Conservation (phyloP, 2,888 invertebrate genomes). For the Ophioninae sp. region DNA sequence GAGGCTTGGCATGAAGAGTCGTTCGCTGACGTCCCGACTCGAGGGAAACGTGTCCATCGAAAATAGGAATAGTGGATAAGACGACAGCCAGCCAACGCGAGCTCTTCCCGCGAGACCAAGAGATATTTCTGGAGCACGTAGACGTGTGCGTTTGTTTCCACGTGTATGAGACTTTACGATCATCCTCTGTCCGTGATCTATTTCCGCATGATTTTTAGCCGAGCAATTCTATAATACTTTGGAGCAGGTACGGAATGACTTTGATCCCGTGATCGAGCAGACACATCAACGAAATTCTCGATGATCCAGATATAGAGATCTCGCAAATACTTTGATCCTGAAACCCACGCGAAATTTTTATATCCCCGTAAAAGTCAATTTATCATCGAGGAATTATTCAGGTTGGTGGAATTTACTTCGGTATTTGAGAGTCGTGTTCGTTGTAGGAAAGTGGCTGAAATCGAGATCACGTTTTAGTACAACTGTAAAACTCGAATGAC, state of each 20-base stretch:
- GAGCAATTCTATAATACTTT: slow-evolving; percentile 51
- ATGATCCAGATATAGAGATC: slow-evolving; percentile 53
- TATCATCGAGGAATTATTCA: slow-evolving; percentile 25
- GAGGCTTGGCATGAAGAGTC: slow-evolving; percentile 15
- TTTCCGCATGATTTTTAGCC: slow-evolving; percentile 60
- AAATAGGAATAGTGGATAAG: slow-evolving; percentile 63
- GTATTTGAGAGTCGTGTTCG: neutral
- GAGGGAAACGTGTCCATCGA: slow-evolving; percentile 62
- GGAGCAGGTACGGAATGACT: slow-evolving; percentile 21
- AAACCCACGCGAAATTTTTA: slow-evolving; percentile 44
- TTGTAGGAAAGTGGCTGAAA: slow-evolving; percentile 9
- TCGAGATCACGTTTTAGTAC: slow-evolving; percentile 13
- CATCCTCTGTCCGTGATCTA: slow-evolving; percentile 55
- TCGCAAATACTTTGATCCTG: slow-evolving; percentile 55
- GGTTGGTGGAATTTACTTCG: neutral
- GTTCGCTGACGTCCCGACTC: slow-evolving; percentile 44
- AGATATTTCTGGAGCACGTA: slow-evolving; percentile 58
- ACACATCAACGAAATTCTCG: slow-evolving; percentile 46
- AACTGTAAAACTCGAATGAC: neutral
- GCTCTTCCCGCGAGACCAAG: slow-evolving; percentile 34
- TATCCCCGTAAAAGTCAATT: slow-evolving; percentile 43
- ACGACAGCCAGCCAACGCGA: slow-evolving; percentile 46
- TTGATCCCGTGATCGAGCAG: slow-evolving; percentile 53
- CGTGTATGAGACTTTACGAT: slow-evolving; percentile 49
- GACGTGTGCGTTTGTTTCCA: neutral